phyloP scores from a whole-genome alignment of 2,797 vertebrate genomes.

The Chiroxiphia lanceolata region DNA sequence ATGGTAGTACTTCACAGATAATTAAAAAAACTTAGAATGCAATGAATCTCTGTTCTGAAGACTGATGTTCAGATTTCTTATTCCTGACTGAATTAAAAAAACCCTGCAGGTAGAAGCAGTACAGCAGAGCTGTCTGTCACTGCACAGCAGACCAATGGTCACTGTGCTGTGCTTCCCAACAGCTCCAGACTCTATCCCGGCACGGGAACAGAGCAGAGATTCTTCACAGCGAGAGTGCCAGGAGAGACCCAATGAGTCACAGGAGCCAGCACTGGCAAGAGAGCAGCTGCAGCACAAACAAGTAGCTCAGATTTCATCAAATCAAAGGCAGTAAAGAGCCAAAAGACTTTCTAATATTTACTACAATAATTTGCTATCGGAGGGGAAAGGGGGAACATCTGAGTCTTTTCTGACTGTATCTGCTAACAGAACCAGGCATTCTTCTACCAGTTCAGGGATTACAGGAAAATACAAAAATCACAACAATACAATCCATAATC shows the following conservation, averaged over 20 bases:
- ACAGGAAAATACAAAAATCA: not conserved
- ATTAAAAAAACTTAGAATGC: not conserved
- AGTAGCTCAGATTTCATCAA: conserved; percentile 12
- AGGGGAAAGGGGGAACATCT: not conserved
- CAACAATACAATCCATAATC: not conserved
- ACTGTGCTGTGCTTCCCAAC: not conserved
- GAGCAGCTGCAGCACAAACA: not conserved
- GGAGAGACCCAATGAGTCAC: not conserved
- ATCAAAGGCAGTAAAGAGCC: not conserved
- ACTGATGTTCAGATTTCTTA: not conserved
- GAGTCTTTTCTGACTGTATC: not conserved
- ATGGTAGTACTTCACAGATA: not conserved
- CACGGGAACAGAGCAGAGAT: conserved; percentile 5
- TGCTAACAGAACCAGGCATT: not conserved
- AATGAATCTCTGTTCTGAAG: not conserved
- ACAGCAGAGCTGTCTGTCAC: not conserved
- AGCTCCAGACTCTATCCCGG: not conserved
- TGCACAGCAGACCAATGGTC: fast-evolving
- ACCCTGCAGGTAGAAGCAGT: fast-evolving
- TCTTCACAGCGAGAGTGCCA: fast-evolving
- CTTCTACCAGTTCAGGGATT: not conserved
- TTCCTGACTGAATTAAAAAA: not conserved
- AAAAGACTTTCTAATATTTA: not conserved
- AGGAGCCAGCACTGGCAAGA: not conserved
- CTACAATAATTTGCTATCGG: not conserved